phyloP scores from a whole-genome alignment of 2,888 invertebrate species.

The Pseudococcus viburni region DNA sequence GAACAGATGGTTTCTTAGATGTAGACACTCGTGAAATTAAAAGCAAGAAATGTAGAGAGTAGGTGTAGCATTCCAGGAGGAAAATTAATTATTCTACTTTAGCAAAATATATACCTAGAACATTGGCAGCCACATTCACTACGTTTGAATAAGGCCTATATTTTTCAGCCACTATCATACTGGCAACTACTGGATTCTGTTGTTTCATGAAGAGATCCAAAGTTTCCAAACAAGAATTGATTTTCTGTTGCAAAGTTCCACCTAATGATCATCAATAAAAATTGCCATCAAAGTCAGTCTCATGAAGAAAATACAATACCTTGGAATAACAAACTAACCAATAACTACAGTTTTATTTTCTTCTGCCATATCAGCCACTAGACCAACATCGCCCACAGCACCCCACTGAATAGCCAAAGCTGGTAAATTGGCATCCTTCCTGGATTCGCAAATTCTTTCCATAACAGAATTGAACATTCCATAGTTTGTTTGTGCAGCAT shows the following conservation, averaged over 20 bases:
- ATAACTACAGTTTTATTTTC: conserved; percentile 71
- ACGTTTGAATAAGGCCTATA: conserved; percentile 73
- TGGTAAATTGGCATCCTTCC: conserved; percentile 82
- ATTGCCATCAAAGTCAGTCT: too few species aligned
- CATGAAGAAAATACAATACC: neutral
- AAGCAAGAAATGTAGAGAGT: too few species aligned
- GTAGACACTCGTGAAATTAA: neutral
- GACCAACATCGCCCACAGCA: conserved; percentile 88
- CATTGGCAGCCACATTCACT: conserved; percentile 76
- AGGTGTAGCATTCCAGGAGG: too few species aligned
- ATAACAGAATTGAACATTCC: conserved; percentile 86
- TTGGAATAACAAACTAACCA: neutral
- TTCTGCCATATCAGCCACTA: conserved; percentile 74
- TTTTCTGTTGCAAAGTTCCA: conserved; percentile 89
- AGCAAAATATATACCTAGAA: neutral
- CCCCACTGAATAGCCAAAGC: conserved; percentile 94
- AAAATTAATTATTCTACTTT: too few species aligned
- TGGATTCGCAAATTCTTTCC: conserved; percentile 87
- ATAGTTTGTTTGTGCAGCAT: conserved; percentile 90
- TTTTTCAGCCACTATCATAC: conserved; percentile 91
- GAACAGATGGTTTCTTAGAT: neutral
- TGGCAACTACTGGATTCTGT: conserved; percentile 78
- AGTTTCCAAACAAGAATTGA: conserved; percentile 84
- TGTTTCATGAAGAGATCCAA: conserved; percentile 80
- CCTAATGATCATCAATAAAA: conserved; percentile 70